Conservation (phyloP, 1,140 invertebrate genomes). For the Metaphire vulgaris region DNA sequence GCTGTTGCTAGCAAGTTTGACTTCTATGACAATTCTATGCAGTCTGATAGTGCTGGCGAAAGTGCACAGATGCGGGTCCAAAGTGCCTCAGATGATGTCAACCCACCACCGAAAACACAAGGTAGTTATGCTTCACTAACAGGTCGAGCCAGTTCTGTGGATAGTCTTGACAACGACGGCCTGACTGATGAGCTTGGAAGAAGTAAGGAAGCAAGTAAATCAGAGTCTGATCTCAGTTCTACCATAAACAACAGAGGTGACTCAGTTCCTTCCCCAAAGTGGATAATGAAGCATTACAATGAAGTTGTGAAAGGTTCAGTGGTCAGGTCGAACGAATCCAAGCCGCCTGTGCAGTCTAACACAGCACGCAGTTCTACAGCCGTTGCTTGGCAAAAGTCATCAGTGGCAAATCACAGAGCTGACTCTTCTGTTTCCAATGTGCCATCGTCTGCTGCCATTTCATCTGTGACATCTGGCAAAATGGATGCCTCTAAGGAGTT, state of each 20-base stretch:
- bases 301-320: conserved; percentile 9
- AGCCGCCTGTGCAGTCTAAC: too few relatives aligned
- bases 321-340: neutral
- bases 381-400: too few relatives aligned
- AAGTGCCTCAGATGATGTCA: neutral
- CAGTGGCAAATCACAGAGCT: too few relatives aligned
- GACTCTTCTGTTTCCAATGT: too few relatives aligned
- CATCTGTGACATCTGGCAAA: too few relatives aligned
- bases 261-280: conserved; percentile 16
- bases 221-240: neutral
- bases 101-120: neutral
- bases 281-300: conserved; percentile 18
- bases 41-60: neutral
- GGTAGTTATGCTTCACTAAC: too few relatives aligned
- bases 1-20: neutral
- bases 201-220: neutral
- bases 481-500: too few relatives aligned
- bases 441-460: too few relatives aligned
- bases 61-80: neutral
- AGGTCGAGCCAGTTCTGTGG: neutral
- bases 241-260: neutral
- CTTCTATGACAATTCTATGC: neutral
- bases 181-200: neutral
- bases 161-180: neutral
- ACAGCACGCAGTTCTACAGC: too few relatives aligned